Base-by-base conservation (phyloP, 1,140 invertebrate genomes). In the Cydia splendana region DNA sequence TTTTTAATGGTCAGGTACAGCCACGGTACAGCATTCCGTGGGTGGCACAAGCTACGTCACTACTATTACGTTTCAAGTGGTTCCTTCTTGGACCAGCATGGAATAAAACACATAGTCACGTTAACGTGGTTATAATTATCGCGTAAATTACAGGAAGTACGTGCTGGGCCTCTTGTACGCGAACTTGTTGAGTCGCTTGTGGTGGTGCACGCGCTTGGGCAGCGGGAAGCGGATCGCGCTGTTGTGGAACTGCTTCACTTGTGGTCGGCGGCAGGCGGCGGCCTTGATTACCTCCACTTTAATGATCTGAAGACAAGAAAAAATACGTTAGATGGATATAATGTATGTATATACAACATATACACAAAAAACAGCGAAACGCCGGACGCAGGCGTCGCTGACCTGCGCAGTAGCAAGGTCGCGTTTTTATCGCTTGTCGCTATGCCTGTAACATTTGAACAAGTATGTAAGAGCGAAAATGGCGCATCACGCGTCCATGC, bases 201-300 rank as follows among this genome's bases (percentile, higher is more conserved):
- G 96, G 84, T 97, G 95, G 82, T 97, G 96, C 79, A 99, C 98
- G 81, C 98, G 95, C 93, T 99, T 98, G 38, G 98, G 97, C 92
- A 99, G 94, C 77, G 99, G 99, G 96, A 99, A 99, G 88, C 95
- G 96, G 93, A 99, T 99, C 85, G 96, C 97, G 53, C 97, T 96
- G 94, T 99, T 97, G 93, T 99, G 99, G 96, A 99, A 99, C 94
- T 99, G 99, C 94, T 99, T 99, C 24, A 99, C 96, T 87, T 98
- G 96, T 5, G 98, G 97, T 86, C 99, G 95, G 82, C 98, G 95
- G 87, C 98, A 98, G 81, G 98, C 97, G 12, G 94, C 93, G 30
- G 98, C 97, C 81, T 96, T 95, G 15, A 99, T 97, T 75, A 96
- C 95, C 91, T 99, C 97, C 77, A 99, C 98, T 94, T 98, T 97